Evolutionary conservation across 1,140 invertebrate genomes (phyloP), one percentile per base, ranked within the genome.

Genomic region (Drosophila tristis): DNA sequence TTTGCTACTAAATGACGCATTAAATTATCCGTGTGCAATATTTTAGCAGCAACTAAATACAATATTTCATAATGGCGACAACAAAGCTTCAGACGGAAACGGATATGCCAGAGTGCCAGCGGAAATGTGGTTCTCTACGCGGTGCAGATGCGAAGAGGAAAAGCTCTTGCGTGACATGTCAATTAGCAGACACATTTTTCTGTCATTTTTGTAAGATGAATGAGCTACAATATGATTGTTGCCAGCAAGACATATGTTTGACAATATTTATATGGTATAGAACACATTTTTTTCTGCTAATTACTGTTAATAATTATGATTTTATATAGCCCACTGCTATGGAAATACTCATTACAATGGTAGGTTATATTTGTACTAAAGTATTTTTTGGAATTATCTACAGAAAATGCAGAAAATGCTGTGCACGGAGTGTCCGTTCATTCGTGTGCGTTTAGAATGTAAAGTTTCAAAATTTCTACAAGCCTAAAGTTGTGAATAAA

Each of bases 91-190:
- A n/a, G 39, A 25, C 82, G 82, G 82, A 86, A 86, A 54, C 81
- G 81, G 81, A 85, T 65, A 54, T 71, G 74, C 56, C 57, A 68
- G 53, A 55, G 64, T 70, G 71, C 15, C 25, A 63, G 43, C 82
- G 82, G 82, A 86, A 68, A 72, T 76, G 4, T 13, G 35, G 4
- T 13, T 11, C 35, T 4, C 31, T 11, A 35, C 9, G 35, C 66
- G 42, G 31, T n/a, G 60, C 23, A 43, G 8, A 16, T 5, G 16
- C 26, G 48, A 29, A 35, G 25, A n/a, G 31, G 15, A 31, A 45
- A 23, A 42, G 50, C 23, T 16, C 29, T 23, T 56, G 47, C 59
- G 60, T 81, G 62, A 70, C 70, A 78, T 65, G 44, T 71, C 76
- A 78, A 67, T 70, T 60, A 54, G 64, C 35, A 54, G 51, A 65